Percentiles rank a stretch among this genome's conserved stretches.
phyloP scores from a whole-genome alignment of 2,888 invertebrate genomes.

The Callyntrura sp. region DNA sequence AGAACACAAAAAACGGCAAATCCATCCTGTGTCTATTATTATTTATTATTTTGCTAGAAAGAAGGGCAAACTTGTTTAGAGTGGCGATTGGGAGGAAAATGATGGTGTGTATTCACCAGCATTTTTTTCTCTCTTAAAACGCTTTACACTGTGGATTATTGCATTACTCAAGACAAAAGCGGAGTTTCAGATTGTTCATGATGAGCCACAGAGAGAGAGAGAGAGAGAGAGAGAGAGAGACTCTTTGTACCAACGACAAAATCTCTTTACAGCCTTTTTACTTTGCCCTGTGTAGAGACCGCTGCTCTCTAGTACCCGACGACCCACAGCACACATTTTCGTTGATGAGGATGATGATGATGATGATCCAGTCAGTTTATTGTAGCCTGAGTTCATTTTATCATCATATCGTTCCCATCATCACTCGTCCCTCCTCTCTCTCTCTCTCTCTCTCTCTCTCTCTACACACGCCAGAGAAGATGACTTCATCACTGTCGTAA shows the following conservation, averaged over 20 bases:
- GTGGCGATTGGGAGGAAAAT: no score
- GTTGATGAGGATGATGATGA: slow-evolving; percentile 36
- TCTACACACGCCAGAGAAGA: no score
- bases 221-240: no score
- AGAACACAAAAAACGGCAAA: not conserved
- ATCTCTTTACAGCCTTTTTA: not conserved
- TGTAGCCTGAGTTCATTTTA: slow-evolving; percentile 46
- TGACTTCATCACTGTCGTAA: slow-evolving; percentile 45
- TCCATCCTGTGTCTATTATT: no score
- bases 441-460: not conserved
- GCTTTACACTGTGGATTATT: slow-evolving; percentile 62
- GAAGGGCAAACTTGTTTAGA: no score
- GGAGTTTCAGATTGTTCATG: slow-evolving; percentile 5
- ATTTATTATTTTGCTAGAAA: no score
- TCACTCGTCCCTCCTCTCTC: slow-evolving; percentile 9
- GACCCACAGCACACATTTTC: no score
- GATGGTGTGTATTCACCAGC: not conserved
- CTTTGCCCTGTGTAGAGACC: no score
- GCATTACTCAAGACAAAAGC: slow-evolving; percentile 68
- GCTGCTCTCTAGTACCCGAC: no score
- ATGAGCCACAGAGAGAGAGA: not conserved
- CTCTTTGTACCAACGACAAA: no score
- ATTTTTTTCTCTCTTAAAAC: slow-evolving; percentile 70
- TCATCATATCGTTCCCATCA: slow-evolving; percentile 45
- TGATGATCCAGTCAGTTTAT: slow-evolving; percentile 70